A percentile compares a stretch with the other conserved stretches of the same genome.
Conservation (phyloP, 2,888 invertebrate genomes). For the Apamea anceps region DNA sequence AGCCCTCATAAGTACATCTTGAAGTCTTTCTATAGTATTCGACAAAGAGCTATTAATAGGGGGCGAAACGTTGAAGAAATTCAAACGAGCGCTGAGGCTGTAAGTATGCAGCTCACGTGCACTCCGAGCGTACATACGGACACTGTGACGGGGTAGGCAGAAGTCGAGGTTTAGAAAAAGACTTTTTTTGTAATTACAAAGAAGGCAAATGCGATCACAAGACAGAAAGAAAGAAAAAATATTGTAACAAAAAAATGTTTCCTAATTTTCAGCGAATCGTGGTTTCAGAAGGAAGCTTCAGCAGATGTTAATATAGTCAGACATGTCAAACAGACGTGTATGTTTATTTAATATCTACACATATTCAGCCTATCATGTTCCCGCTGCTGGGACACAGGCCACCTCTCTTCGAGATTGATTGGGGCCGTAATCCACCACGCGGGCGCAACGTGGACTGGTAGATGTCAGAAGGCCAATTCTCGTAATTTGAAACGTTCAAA, state of each 20-base stretch:
- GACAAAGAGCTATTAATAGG: conserved; percentile 76
- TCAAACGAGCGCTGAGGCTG: conserved; percentile 73
- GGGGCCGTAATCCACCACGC: neutral
- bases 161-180: conserved; percentile 28
- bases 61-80: conserved; percentile 76
- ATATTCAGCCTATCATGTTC: neutral
- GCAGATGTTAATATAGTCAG: neutral
- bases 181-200: neutral
- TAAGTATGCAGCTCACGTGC: conserved; percentile 77
- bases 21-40: conserved; percentile 52
- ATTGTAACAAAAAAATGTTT: neutral
- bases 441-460: neutral
- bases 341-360: neutral
- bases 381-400: neutral
- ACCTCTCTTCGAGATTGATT: neutral
- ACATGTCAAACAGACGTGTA: neutral
- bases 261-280: neutral
- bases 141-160: conserved; percentile 34
- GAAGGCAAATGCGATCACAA: neutral
- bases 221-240: neutral
- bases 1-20: conserved; percentile 34
- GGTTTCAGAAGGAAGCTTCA: neutral
- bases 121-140: conserved; percentile 57
- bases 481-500: no score
- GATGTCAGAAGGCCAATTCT: no score